Evolutionary conservation across 2,888 invertebrate species (phyloP).

Genomic region (Linyphia triangularis): DNA sequence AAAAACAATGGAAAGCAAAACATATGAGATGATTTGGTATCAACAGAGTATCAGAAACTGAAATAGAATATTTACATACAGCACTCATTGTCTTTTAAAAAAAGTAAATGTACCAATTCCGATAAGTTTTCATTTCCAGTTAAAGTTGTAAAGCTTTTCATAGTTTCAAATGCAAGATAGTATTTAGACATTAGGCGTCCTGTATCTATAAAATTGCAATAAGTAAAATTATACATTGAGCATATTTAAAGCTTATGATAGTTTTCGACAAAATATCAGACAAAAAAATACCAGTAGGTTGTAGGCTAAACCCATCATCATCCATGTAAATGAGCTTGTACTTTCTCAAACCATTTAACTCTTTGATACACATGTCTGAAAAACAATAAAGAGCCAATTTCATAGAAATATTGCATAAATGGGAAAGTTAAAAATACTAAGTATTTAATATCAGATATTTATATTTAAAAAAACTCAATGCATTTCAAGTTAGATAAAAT

Average conservation of each 20-base stretch:
- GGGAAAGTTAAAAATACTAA: neutral
- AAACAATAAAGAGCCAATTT: neutral
- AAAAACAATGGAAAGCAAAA: no score
- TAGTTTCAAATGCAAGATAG: constrained; percentile 85
- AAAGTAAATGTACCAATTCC: constrained; percentile 78
- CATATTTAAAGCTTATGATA: neutral
- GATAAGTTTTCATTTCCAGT: constrained; percentile 78
- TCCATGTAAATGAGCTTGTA: constrained; percentile 84
- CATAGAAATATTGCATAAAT: neutral
- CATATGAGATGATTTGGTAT: no score
- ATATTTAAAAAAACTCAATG: neutral
- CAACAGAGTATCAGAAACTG: no score
- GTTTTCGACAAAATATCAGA: neutral
- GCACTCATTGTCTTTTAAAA: neutral
- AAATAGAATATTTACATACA: neutral
- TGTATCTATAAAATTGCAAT: constrained; percentile 79
- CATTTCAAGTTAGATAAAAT: neutral
- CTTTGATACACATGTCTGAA: constrained; percentile 86
- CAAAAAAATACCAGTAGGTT: constrained; percentile 81
- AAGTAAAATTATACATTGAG: neutral
- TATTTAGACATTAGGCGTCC: constrained; percentile 87
- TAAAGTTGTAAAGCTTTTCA: constrained; percentile 84
- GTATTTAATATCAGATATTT: neutral
- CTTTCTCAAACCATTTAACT: constrained; percentile 85
- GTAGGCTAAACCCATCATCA: constrained; percentile 82